phyloP scores from a whole-genome alignment of 1,140 invertebrate genomes.

The Drosophila melanica region DNA sequence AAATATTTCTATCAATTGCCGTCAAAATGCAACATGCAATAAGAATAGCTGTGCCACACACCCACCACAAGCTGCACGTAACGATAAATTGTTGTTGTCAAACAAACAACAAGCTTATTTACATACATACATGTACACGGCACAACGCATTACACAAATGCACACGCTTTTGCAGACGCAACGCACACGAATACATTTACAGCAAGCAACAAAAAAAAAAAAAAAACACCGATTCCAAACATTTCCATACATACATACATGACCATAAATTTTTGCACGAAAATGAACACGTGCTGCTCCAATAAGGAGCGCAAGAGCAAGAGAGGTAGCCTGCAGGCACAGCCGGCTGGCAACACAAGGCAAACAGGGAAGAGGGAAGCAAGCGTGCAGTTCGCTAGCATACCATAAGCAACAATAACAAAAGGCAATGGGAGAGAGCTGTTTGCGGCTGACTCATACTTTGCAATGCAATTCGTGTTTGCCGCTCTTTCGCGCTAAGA shows the following conservation, averaged over 20 bases:
- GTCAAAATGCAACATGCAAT: conserved; percentile 18
- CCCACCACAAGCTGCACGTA: conserved; percentile 54
- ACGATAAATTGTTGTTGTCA: conserved; percentile 61
- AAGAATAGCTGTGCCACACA: conserved; percentile 7
- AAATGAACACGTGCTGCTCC: conserved; percentile 78
- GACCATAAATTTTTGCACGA: conserved; percentile 62
- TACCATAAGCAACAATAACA: conserved; percentile 72
- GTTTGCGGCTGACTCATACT: conserved; percentile 60
- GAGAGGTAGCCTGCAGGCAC: conserved; percentile 37
- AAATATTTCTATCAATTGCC: conserved; percentile 50
- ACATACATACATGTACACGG: conserved; percentile 37
- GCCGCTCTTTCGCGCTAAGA: conserved; percentile 40
- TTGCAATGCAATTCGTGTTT: conserved; percentile 25
- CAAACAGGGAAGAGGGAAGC: not conserved
- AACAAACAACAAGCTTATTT: conserved; percentile 57
- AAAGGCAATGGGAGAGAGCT: conserved; percentile 58
- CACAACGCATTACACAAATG: conserved; percentile 4
- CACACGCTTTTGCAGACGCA: conserved; percentile 51
- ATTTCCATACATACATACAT: conserved; percentile 11
- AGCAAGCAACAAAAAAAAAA: conserved; percentile 19
- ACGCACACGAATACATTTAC: conserved; percentile 32
- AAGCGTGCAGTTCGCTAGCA: conserved; percentile 58
- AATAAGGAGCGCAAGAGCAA: conserved; percentile 34
- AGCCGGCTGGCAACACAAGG: conserved; percentile 41
- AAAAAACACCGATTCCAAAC: conserved; percentile 33